phyloP scores from a whole-genome alignment of 30 jellyfish, hydroid and myxozoan genomes.

The Turritopsis dohrnii region DNA sequence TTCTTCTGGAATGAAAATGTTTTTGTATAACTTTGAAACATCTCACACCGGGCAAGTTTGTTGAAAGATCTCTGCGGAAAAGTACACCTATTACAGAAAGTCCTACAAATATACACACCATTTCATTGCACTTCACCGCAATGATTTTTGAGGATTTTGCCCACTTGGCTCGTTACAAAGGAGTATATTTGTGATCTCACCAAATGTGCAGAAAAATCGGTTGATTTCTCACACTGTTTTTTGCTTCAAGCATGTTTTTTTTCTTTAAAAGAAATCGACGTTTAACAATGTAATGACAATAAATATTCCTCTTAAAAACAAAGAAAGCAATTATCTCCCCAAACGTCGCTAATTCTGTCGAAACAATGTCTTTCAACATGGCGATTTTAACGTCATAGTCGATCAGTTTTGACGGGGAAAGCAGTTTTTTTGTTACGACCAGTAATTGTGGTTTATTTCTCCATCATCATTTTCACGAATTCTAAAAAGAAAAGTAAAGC shows the following conservation, averaged over 20 bases:
- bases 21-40: background rate
- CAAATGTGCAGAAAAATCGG: no score
- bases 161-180: no score
- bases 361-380: background rate
- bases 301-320: background rate
- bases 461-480: constrained; percentile 21
- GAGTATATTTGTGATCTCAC: no score
- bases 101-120: no score
- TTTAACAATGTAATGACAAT: background rate
- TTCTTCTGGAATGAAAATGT: background rate
- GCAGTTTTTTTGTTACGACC: background rate
- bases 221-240: no score
- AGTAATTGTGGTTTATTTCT: background rate
- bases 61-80: background rate
- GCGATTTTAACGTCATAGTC: background rate
- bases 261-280: background rate
- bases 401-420: background rate
- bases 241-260: no score
- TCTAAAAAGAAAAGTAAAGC: constrained; percentile 8
- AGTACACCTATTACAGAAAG: background rate
- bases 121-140: no score
- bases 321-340: background rate
- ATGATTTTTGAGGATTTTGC: no score
- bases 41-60: no score
- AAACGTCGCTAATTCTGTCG: background rate